phyloP scores from a whole-genome alignment of 2,797 vertebrate species.

The Mormyrus proboscirostris region DNA sequence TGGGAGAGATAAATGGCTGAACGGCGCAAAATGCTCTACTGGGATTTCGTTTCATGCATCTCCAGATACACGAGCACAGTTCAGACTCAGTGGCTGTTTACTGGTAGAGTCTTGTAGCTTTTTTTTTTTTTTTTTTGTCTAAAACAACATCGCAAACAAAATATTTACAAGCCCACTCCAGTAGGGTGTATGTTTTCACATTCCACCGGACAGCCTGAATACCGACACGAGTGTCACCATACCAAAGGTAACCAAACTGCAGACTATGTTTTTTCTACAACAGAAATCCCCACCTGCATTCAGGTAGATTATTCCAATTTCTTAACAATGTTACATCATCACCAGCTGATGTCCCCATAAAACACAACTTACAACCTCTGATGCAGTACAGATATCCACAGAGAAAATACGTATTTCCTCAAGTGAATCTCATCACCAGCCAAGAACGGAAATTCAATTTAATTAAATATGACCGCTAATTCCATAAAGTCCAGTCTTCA shows the following conservation, averaged over 20 bases:
- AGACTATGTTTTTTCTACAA: neutral
- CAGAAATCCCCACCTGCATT: neutral
- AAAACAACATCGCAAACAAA: conserved; percentile 1
- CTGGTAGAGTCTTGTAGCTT: neutral
- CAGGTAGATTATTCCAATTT: neutral
- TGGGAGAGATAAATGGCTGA: neutral
- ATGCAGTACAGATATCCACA: neutral
- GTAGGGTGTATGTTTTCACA: neutral
- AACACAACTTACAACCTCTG: neutral
- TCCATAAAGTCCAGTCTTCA: neutral
- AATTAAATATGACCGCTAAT: neutral
- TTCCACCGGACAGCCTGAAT: neutral
- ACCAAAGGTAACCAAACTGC: neutral
- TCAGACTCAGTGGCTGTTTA: neutral
- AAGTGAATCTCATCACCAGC: neutral
- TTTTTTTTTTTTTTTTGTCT: neutral
- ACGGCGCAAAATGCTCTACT: neutral
- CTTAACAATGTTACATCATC: neutral
- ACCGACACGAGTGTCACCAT: neutral
- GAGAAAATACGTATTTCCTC: neutral
- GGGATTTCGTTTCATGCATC: neutral
- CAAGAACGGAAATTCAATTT: neutral
- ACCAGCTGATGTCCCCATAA: neutral
- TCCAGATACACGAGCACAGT: neutral
- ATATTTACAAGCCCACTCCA: conserved; percentile 4